These are phyloP conservation scores for Micromesistius poutassou DNA, from an alignment of 2,797 vertebrate species.

Conservation along the genomic window DNA sequence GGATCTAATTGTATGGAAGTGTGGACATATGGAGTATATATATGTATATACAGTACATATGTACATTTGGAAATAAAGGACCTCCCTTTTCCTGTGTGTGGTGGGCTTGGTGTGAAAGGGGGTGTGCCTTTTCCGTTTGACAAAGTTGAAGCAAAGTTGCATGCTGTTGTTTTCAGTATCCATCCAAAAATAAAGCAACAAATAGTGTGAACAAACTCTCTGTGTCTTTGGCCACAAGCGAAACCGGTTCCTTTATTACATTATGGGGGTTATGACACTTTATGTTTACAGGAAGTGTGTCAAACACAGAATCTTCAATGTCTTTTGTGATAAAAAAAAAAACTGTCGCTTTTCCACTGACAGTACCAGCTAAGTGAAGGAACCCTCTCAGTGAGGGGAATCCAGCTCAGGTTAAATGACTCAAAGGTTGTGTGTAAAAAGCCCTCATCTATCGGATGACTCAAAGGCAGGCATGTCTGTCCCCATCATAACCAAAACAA, in stretches of 20 bases:
- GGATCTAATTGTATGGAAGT: background rate
- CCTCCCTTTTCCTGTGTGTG: background rate
- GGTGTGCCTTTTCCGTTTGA: background rate
- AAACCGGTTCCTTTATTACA: background rate
- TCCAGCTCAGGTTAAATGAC: slow-evolving; percentile 26
- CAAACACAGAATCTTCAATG: too few relatives aligned
- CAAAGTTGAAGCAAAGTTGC: too few relatives aligned
- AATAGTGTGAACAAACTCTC: background rate
- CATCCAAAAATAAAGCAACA: background rate
- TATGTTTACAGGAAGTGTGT: background rate
- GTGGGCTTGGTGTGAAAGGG: background rate
- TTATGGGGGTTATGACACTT: background rate
- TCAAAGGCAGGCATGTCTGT: slow-evolving; percentile 18
- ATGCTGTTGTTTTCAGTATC: background rate
- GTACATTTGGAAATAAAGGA: background rate
- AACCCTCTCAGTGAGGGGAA: too few relatives aligned
- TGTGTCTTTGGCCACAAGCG: background rate
- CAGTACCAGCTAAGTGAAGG: too few relatives aligned
- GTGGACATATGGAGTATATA: too few relatives aligned
- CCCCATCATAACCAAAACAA: slow-evolving; percentile 48
- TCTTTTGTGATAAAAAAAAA: too few relatives aligned
- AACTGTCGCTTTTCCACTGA: too few relatives aligned
- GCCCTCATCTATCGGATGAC: slow-evolving; percentile 34
- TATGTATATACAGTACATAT: too few relatives aligned
- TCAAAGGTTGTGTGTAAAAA: slow-evolving; percentile 36